These are phyloP conservation scores for Lutjanus erythropterus DNA, from an alignment of 2,113 vertebrate species.

Conservation along the genomic window DNA sequence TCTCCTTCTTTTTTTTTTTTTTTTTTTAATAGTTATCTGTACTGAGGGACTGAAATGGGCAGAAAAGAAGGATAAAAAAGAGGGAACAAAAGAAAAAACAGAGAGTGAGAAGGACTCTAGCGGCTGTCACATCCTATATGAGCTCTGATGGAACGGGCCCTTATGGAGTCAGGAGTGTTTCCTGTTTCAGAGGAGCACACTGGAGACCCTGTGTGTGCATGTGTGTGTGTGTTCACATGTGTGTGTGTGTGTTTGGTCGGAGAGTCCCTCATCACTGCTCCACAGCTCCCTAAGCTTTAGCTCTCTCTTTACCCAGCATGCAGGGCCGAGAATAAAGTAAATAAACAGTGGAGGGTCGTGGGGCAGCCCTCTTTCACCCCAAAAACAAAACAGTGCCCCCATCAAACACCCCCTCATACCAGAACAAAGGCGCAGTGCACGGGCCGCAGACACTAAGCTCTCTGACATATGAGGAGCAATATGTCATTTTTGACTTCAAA, in stretches of 20 bases:
- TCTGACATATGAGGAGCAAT: constrained; percentile 78
- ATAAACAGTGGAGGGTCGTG: constrained; percentile 87
- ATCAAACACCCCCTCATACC: constrained; percentile 82
- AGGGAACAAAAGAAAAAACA: constrained; percentile 57
- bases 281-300: constrained; percentile 68
- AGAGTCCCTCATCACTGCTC: constrained; percentile 67
- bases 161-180: constrained; percentile 80
- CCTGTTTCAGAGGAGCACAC: constrained; percentile 77
- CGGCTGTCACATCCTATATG: constrained; percentile 76
- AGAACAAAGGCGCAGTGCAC: constrained; percentile 83
- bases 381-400: constrained; percentile 86
- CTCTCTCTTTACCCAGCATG: constrained; percentile 84
- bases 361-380: constrained; percentile 85
- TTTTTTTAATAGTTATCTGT: too few relatives aligned
- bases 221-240: constrained; percentile 43
- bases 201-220: constrained; percentile 63
- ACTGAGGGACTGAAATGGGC: constrained; percentile 4
- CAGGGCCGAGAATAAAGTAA: constrained; percentile 85
- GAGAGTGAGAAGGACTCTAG: constrained; percentile 58
- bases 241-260: constrained; percentile 40
- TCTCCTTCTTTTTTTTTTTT: too few relatives aligned
- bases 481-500: constrained; percentile 75
- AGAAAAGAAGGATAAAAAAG: constrained; percentile 34
- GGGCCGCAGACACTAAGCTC: constrained; percentile 71
- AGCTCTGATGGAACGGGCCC: constrained; percentile 74